These are phyloP conservation scores for Saccopteryx leptura DNA, from an alignment of 2,113 vertebrate genomes.

Conservation along the genomic window DNA sequence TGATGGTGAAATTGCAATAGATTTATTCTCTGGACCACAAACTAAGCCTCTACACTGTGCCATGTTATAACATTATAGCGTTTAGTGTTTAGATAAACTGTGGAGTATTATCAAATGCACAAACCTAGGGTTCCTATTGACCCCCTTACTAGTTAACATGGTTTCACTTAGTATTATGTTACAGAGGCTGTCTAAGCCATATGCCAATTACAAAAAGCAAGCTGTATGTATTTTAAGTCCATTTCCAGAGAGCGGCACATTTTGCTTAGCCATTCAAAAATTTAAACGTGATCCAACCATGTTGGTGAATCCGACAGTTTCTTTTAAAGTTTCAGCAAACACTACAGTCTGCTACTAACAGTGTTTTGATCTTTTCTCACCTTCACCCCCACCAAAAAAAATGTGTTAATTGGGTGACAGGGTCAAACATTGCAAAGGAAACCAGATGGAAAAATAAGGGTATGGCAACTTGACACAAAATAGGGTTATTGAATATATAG, in stretches of 20 bases:
- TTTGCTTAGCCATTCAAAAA: constrained; percentile 1
- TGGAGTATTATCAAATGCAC: not conserved
- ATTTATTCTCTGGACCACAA: not conserved
- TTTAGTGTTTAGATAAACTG: constrained; percentile 1
- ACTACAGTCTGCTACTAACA: not conserved
- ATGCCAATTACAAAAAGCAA: constrained; percentile 17
- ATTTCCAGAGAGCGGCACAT: not conserved
- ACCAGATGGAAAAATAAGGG: constrained; percentile 41
- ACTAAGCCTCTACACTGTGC: not conserved
- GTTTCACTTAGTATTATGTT: constrained; percentile 56
- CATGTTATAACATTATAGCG: not conserved
- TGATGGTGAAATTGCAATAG: not conserved
- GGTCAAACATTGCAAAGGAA: constrained; percentile 26
- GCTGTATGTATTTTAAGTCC: constrained; percentile 26
- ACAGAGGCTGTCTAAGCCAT: not conserved
- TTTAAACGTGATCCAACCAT: not conserved
- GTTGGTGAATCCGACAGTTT: not conserved
- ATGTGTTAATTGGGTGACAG: constrained; percentile 53
- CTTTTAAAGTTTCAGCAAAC: not conserved
- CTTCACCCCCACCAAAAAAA: constrained; percentile 23
- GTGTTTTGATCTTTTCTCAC: constrained; percentile 58
- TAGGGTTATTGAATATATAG: not conserved
- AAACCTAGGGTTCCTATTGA: not conserved
- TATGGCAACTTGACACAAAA: not conserved
- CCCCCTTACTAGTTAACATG: not conserved